phyloP scores from a whole-genome alignment of 1,140 invertebrate species.

The Delia radicum region DNA sequence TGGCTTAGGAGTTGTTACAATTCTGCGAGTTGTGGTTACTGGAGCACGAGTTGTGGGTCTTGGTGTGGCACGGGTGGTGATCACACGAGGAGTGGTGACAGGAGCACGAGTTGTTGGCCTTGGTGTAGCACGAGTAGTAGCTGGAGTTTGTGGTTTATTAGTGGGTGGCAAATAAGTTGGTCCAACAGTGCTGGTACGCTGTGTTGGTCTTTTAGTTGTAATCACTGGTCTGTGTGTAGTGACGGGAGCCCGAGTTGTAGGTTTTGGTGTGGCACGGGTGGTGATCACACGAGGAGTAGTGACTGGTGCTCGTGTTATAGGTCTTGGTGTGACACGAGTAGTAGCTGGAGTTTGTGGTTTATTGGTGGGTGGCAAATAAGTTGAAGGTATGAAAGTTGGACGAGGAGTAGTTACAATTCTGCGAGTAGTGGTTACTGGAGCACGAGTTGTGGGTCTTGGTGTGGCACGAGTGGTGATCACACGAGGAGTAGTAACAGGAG shows the following conservation, averaged over 20 bases:
- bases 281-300: conserved; percentile 9
- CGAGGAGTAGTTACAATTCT: no score
- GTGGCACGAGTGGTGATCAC: conserved; percentile 17
- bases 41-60: conserved; percentile 29
- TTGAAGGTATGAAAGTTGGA: conserved; percentile 27
- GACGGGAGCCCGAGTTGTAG: background rate
- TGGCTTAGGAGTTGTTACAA: conserved; percentile 37
- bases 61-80: conserved; percentile 31
- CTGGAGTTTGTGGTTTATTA: conserved; percentile 34
- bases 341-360: conserved; percentile 42
- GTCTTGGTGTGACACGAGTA: conserved; percentile 29
- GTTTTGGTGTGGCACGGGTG: background rate
- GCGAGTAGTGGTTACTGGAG: conserved; percentile 30
- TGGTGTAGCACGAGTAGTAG: conserved; percentile 29
- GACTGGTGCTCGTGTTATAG: background rate
- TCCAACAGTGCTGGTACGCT: conserved; percentile 26
- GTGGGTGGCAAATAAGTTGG: conserved; percentile 44
- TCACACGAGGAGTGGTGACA: conserved; percentile 13
- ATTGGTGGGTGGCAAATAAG: conserved; percentile 35
- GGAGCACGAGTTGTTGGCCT: conserved; percentile 27
- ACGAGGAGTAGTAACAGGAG: conserved; percentile 23
- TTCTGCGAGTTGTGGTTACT: conserved; percentile 27
- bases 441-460: conserved; percentile 26
- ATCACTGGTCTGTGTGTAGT: conserved; percentile 10
- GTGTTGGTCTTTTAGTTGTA: conserved; percentile 26